phyloP scores from a whole-genome alignment of 2,797 vertebrate genomes.

The Typhlichthys eigenmanni region DNA sequence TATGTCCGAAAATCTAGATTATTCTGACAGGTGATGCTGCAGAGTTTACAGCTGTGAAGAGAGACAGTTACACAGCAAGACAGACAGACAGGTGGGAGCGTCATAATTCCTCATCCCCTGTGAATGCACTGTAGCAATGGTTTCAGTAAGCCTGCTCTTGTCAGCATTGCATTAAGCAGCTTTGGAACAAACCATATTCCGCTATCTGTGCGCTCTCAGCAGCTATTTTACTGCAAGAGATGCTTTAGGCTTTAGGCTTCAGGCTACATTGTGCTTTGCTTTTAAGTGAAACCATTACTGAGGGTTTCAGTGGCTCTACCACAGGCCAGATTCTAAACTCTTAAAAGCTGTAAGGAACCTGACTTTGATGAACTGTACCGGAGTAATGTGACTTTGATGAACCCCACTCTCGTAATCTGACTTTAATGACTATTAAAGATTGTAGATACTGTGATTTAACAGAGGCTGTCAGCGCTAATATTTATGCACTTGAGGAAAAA shows the following conservation, averaged over 20 bases:
- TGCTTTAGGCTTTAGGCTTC: slow-evolving; percentile 17
- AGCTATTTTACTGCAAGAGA: slow-evolving; percentile 12
- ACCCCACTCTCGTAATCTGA: slow-evolving; percentile 9
- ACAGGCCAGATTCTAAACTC: slow-evolving; percentile 32
- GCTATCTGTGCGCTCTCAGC: slow-evolving; percentile 17
- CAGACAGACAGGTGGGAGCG: neutral
- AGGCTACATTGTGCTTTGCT: slow-evolving; percentile 11
- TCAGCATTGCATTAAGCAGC: slow-evolving; percentile 21
- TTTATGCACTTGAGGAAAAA: slow-evolving; percentile 9
- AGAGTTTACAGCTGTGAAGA: no score
- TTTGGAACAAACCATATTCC: slow-evolving; percentile 9
- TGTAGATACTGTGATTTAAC: slow-evolving; percentile 13
- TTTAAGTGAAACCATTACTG: slow-evolving; percentile 28
- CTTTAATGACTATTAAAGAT: slow-evolving; percentile 27
- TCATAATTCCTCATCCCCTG: slow-evolving; percentile 5
- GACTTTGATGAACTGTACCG: slow-evolving; percentile 36
- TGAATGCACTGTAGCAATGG: slow-evolving; percentile 4
- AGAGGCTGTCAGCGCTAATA: neutral
- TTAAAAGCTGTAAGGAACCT: slow-evolving; percentile 31
- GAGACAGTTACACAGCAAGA: no score
- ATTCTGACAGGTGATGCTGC: slow-evolving; percentile 9
- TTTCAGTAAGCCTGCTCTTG: slow-evolving; percentile 7
- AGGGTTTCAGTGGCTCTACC: slow-evolving; percentile 28
- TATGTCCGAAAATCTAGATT: slow-evolving; percentile 6
- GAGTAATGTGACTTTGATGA: slow-evolving; percentile 50